These are phyloP conservation scores for Cephalopachus bancanus DNA, from an alignment of 2,797 vertebrate genomes.

Conservation along the genomic window DNA sequence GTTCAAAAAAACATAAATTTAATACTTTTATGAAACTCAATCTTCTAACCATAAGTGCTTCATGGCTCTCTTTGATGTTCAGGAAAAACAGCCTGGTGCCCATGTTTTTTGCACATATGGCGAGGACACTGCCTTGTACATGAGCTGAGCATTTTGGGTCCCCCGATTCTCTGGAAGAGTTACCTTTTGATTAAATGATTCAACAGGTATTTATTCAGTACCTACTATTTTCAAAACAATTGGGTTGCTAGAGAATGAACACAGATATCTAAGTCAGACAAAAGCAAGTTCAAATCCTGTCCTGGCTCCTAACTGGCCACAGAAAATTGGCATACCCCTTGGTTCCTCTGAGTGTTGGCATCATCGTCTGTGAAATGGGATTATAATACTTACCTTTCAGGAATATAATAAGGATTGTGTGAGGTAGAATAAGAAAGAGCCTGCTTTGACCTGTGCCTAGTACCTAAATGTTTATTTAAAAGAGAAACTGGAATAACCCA, in stretches of 20 bases:
- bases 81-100: constrained; percentile 59
- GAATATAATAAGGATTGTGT: not conserved
- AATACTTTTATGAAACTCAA: constrained; percentile 85
- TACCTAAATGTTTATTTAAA: not conserved
- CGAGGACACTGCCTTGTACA: not conserved
- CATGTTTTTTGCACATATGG: constrained; percentile 59
- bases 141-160: not conserved
- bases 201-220: not conserved
- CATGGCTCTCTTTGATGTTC: constrained; percentile 80
- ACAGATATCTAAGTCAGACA: not conserved
- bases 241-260: not conserved
- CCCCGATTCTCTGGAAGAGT: not conserved
- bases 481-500: not conserved
- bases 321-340: not conserved
- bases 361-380: not conserved
- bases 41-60: constrained; percentile 83
- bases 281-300: not conserved
- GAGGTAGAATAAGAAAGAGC: not conserved
- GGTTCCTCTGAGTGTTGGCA: not conserved
- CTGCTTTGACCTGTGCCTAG: not conserved
- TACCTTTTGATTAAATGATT: not conserved
- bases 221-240: not conserved
- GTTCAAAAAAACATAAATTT: constrained; percentile 83
- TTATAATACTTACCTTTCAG: not conserved
- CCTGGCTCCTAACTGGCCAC: not conserved